Base-by-base conservation (phyloP, 2,888 invertebrate genomes). In the Eulithis prunata region DNA sequence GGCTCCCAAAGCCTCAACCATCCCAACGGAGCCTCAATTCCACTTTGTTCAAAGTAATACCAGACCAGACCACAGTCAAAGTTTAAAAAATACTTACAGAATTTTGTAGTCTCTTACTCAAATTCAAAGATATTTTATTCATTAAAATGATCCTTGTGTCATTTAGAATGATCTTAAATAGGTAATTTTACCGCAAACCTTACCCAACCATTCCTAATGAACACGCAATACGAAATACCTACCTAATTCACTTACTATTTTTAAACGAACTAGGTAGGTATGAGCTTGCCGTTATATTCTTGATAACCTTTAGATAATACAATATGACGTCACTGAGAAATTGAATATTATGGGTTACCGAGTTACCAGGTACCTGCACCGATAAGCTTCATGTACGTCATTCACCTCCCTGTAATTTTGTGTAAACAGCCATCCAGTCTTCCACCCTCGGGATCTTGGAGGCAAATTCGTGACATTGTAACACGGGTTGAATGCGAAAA, bases 401-500 rank as follows among this genome's bases (percentile, higher is more conserved):
- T 70, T 70, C 64, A 67, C 79, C 75, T 75, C 69, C 69, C 68
- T 71, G 81, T 84, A 82, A 84, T 82, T 84, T 78, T 76, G 75
- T 79, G 80, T 80, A 82, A 83, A 84, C 81, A 85, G 75, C 73
- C 66, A 45, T 71, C 74, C 73, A 75, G 75, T 73, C 66, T 45
- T 71, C 74, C 73, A 75, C 79, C 74, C 71, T 70, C 69, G 78
- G 78, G 80, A 77, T 80, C 75, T 78, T 70, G 65, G 71, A 71
- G 75, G 73, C 71, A 77, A 78, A 77, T 81, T 74, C 77, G 78
- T 80, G 77, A 76, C 76, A 76, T 75, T 73, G 77, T 80, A 78
- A 83, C 82, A 79, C 64, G 80, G 79, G 79, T 80, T 75, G 78
- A 80, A 80, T 80, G 72, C 75, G 77, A 77, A 78, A 82, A 82